phyloP scores from a whole-genome alignment of 2,797 vertebrate species.

The Falco novaeseelandiae region DNA sequence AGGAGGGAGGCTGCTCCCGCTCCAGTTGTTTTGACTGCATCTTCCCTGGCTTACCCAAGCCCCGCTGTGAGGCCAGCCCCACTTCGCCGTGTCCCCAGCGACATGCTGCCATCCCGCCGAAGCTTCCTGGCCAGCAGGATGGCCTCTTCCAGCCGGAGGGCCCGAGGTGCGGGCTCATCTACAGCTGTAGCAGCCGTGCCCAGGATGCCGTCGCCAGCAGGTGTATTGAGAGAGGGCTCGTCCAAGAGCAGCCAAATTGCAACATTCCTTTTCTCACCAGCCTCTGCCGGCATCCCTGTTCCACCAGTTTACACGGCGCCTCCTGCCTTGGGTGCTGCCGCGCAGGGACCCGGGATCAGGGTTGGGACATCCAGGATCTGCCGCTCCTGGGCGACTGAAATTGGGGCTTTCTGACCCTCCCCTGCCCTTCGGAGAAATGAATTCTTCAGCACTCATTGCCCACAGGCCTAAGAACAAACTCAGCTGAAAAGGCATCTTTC shows the following conservation, averaged over 20 bases:
- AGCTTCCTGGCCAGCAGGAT: conserved; percentile 54
- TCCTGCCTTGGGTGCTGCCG: conserved; percentile 57
- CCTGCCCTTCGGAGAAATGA: neutral
- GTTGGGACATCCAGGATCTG: conserved; percentile 78
- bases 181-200: conserved; percentile 45
- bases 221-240: conserved; percentile 6
- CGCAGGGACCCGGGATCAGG: conserved; percentile 70
- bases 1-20: conserved; percentile 78
- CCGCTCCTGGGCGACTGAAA: conserved; percentile 88
- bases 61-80: conserved; percentile 78
- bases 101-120: conserved; percentile 74
- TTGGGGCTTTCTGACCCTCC: conserved; percentile 87
- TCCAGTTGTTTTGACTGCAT: conserved; percentile 64
- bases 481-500: neutral
- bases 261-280: conserved; percentile 60
- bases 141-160: conserved; percentile 71
- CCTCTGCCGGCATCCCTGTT: neutral
- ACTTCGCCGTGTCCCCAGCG: conserved; percentile 64
- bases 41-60: conserved; percentile 83
- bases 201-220: conserved; percentile 67
- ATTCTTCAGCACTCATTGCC: neutral
- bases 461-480: neutral
- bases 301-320: conserved; percentile 1
- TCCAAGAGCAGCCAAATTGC: conserved; percentile 75
- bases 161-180: conserved; percentile 64